Percentiles rank a stretch among this genome's conserved stretches.
Conservation (phyloP, 2,797 vertebrate genomes). For the Acanthornis magna region DNA sequence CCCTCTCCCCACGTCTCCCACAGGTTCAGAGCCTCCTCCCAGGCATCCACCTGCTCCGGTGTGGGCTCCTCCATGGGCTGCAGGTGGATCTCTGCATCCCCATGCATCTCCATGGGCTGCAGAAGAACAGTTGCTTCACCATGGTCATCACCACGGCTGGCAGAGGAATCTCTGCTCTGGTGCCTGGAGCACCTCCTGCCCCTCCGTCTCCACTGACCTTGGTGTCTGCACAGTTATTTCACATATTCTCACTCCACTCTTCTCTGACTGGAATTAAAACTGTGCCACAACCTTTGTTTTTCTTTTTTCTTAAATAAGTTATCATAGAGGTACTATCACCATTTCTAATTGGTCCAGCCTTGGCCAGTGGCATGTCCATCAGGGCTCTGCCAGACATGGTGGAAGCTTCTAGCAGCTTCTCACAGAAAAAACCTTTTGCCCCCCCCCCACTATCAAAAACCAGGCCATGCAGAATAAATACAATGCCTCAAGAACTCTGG, state of each 20-base stretch:
- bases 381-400: neutral
- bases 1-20: neutral
- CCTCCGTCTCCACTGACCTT: neutral
- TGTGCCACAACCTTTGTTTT: neutral
- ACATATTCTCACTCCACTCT: neutral
- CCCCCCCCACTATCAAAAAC: neutral
- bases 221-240: neutral
- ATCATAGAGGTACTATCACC: neutral
- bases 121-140: neutral
- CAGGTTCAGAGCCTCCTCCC: neutral
- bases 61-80: rapidly evolving
- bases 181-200: neutral
- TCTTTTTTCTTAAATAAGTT: neutral
- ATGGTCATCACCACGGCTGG: too few relatives aligned
- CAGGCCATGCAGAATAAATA: neutral
- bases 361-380: neutral
- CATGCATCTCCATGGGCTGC: neutral
- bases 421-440: neutral
- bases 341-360: neutral
- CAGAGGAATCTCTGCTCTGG: neutral
- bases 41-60: rapidly evolving
- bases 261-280: neutral
- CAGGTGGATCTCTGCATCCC: neutral
- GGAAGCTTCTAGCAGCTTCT: neutral
- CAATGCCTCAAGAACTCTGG: neutral